Percentiles rank a stretch among this genome's conserved stretches.
Evolutionary conservation across 2,888 invertebrate species (phyloP).

Genomic region (Baronia brevicornis): DNA sequence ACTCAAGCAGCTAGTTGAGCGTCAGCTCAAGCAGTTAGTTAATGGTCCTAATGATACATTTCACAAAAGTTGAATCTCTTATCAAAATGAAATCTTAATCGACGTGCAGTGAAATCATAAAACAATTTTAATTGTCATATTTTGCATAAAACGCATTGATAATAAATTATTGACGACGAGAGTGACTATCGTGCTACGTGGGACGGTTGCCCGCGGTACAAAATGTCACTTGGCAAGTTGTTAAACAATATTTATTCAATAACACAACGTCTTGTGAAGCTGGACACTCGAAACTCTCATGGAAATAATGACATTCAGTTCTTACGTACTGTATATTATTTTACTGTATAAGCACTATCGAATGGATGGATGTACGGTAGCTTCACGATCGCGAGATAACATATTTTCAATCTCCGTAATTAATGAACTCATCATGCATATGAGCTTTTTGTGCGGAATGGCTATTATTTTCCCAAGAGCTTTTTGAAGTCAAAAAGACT

Average conservation of each 20-base stretch:
- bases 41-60: constrained; percentile 49
- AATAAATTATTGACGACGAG: constrained; percentile 54
- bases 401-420: constrained; percentile 33
- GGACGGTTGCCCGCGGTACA: constrained; percentile 47
- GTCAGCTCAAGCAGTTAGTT: constrained; percentile 37
- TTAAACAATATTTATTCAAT: constrained; percentile 71
- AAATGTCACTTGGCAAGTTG: constrained; percentile 69
- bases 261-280: constrained; percentile 51
- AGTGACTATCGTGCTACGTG: constrained; percentile 45
- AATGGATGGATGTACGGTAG: constrained; percentile 20
- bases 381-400: constrained; percentile 1
- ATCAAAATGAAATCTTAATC: constrained; percentile 70
- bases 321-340: constrained; percentile 31
- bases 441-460: too few species aligned
- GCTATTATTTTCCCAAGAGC: too few species aligned
- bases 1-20: constrained; percentile 33
- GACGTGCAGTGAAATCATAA: constrained; percentile 58
- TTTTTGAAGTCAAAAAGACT: too few species aligned
- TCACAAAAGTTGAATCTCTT: constrained; percentile 49
- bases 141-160: constrained; percentile 59
- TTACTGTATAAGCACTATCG: too few species aligned
- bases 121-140: constrained; percentile 65
- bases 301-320: constrained; percentile 67
- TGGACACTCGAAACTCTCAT: constrained; percentile 60
- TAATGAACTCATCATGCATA: too few species aligned